Evolutionary conservation across 64 coral and sea anemone species (phyloP).

Genomic region (Astreopora myriophthalma): DNA sequence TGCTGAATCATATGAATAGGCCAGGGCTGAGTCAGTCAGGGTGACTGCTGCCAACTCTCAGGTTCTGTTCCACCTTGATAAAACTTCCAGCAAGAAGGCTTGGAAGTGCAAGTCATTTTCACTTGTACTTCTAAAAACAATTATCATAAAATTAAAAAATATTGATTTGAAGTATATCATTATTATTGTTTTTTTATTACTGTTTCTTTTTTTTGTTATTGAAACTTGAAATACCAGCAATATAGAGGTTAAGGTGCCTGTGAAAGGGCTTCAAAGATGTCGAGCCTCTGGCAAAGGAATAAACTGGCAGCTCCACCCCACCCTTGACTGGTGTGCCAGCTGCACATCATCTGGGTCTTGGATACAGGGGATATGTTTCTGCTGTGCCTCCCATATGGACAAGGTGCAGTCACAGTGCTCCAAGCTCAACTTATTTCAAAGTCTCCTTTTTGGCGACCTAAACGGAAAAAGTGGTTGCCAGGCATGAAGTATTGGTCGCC

Average conservation of each 20-base stretch:
- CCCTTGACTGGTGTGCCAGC: conserved; percentile 28
- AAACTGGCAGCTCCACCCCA: conserved; percentile 8
- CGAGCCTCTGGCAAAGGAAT: conserved; percentile 59
- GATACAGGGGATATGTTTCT: conserved; percentile 52
- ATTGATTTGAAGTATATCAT: no score
- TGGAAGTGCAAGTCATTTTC: conserved; percentile 65
- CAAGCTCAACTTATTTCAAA: no score
- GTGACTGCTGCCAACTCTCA: not conserved
- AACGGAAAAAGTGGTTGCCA: no score
- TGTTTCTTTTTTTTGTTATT: no score
- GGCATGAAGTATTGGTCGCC: no score
- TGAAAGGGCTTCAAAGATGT: conserved; percentile 76
- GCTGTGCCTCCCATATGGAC: conserved; percentile 50
- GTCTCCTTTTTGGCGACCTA: no score
- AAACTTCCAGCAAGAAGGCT: conserved; percentile 58
- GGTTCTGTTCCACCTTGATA: conserved; percentile 47
- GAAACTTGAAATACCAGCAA: conserved; percentile 43
- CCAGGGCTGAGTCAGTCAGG: not conserved
- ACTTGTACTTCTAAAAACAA: no score
- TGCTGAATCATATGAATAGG: not conserved
- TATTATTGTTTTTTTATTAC: no score
- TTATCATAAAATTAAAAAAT: no score
- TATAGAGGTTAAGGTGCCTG: conserved; percentile 50
- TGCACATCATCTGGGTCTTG: conserved; percentile 60
- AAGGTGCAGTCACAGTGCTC: conserved; percentile 22